phyloP scores from a whole-genome alignment of 2,888 invertebrate species.

The Aquatica leii region DNA sequence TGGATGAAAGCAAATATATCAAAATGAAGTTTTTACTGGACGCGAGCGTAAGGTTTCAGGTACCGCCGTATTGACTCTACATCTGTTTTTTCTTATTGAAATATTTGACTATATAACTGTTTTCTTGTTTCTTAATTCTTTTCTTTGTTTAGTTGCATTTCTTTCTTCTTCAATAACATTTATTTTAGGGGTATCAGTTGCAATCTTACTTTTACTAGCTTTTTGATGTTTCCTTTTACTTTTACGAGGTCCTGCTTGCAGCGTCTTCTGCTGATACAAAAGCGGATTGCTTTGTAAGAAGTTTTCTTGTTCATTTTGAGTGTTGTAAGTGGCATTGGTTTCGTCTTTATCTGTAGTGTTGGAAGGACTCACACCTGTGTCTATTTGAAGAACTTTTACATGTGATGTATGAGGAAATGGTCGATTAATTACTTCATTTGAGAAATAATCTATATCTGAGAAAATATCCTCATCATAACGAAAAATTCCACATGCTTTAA shows the following conservation, averaged over 20 bases:
- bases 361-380: background rate
- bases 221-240: slow-evolving; percentile 26
- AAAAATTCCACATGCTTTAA: slow-evolving; percentile 35
- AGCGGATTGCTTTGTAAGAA: background rate
- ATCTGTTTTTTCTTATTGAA: slow-evolving; percentile 11
- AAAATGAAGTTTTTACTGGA: too few relatives aligned
- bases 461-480: slow-evolving; percentile 38
- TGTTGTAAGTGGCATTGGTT: background rate
- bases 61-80: background rate
- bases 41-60: too few relatives aligned
- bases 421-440: slow-evolving; percentile 32
- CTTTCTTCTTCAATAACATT: slow-evolving; percentile 18
- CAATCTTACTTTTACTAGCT: slow-evolving; percentile 31
- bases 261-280: slow-evolving; percentile 18
- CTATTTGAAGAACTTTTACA: slow-evolving; percentile 2
- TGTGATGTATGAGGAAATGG: slow-evolving; percentile 11
- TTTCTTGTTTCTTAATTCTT: slow-evolving; percentile 5
- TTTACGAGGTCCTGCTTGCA: slow-evolving; percentile 16
- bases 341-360: background rate
- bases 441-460: slow-evolving; percentile 34
- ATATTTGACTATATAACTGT: slow-evolving; percentile 16
- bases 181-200: slow-evolving; percentile 36
- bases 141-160: slow-evolving; percentile 21
- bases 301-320: too few relatives aligned
- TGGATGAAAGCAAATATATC: too few relatives aligned